Conservation (phyloP, 2,113 vertebrate genomes). For the Forbesichthys papilliferus region DNA sequence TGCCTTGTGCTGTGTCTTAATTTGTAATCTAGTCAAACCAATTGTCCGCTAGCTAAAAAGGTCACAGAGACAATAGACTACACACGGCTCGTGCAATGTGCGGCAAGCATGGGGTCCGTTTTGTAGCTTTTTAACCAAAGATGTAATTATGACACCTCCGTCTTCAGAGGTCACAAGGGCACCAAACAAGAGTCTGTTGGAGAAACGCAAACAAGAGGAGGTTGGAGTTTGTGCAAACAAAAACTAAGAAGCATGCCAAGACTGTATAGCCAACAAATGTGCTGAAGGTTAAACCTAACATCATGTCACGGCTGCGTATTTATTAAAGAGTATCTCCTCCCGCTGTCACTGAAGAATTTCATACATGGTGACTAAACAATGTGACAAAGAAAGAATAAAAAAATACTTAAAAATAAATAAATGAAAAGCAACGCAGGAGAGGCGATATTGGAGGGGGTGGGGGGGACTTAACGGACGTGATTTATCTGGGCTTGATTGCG, state of each 20-base stretch:
- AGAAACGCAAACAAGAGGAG: constrained; percentile 42
- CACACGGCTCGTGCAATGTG: constrained; percentile 59
- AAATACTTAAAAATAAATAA: constrained; percentile 71
- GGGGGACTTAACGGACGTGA: constrained; percentile 82
- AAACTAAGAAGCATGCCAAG: constrained; percentile 8
- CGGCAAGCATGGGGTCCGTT: constrained; percentile 64
- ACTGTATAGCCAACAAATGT: constrained; percentile 5
- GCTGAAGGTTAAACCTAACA: constrained; percentile 34
- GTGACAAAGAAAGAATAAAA: constrained; percentile 55
- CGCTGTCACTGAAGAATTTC: constrained; percentile 40
- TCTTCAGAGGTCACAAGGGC: constrained; percentile 67
- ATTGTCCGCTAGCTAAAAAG: constrained; percentile 75
- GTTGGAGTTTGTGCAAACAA: constrained; percentile 22
- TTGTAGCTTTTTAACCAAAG: constrained; percentile 72
- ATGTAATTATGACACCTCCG: constrained; percentile 74
- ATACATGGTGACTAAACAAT: constrained; percentile 46
- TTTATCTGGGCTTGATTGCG: constrained; percentile 88
- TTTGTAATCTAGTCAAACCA: constrained; percentile 77
- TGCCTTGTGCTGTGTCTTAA: constrained; percentile 73
- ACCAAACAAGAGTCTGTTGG: constrained; percentile 45
- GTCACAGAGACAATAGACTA: constrained; percentile 73
- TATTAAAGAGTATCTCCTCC: constrained; percentile 32
- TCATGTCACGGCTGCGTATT: constrained; percentile 31
- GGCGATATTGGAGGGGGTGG: constrained; percentile 33
- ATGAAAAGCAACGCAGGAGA: constrained; percentile 77